Base-by-base conservation (phyloP, 2,797 vertebrate species). In the Coreius guichenoti region DNA sequence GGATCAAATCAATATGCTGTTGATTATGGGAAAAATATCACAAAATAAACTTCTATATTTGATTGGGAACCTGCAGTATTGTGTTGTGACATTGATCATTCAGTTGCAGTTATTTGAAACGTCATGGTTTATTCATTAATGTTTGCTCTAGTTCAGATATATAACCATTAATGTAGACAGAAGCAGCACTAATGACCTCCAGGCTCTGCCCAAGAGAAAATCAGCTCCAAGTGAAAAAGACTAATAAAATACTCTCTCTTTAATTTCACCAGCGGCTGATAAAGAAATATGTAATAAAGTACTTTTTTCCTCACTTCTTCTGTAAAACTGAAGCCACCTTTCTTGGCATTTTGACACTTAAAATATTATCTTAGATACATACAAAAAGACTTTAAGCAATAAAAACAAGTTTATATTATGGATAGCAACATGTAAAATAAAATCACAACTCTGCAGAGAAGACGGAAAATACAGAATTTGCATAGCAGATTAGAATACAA, bases 401-500 rank as follows among this genome's bases (percentile, higher is more conserved):
- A 94, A 93, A 95, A 96, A 92, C 88, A 90, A 97, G 95, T 95
- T 96, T 98, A 98, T 97, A 95, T 94, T 93, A 93, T 96, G 95
- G 94, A 94, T 95, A 91, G 95, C 93, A 92, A 96, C 90, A 95
- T 91, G 94, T 93, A 88, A 95, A 95, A 96, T 92, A 93, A 94
- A 94, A 93, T 91, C 91, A 92, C 87, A 93, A 92, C 91, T 89
- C 91, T 95, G 94, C 91, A 92, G 91, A 94, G 91, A 86, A 91
- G 88, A 91, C 92, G 87, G 90, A 91, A 96, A 96, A 94, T 91
- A 93, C 92, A 96, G 93, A 95, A 95, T 98, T 90, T 99, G 97
- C 98, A 99, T 99, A 99, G 97, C 97, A 95, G 95, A 95, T 97
- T 93, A 95, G 96, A 95, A 95, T 94, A 89, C 91, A 96, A 97